Conservation (phyloP, 1,140 invertebrate genomes). For the Neodiprion virginianus region DNA sequence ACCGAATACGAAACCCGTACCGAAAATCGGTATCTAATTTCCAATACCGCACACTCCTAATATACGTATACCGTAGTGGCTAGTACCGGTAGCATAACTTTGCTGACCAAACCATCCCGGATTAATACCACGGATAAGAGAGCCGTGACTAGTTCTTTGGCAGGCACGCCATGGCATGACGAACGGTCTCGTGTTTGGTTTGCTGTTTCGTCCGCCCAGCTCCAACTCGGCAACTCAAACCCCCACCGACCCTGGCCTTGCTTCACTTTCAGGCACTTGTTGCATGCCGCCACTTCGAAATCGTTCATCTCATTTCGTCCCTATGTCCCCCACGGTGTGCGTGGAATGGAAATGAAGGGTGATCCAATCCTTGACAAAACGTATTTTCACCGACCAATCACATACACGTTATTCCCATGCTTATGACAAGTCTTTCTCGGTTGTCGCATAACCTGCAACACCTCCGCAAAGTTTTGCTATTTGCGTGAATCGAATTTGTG, state of each 20-base stretch:
- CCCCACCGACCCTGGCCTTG: conserved; percentile 36
- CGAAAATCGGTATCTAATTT: too few relatives aligned
- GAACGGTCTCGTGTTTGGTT: conserved; percentile 25
- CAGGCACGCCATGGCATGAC: conserved; percentile 22
- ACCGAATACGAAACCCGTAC: too few relatives aligned
- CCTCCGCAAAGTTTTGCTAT: too few relatives aligned
- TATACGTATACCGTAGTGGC: background rate
- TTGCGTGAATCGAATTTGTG: too few relatives aligned
- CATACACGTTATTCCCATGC: background rate
- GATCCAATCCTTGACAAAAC: conserved; percentile 5
- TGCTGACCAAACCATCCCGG: conserved; percentile 6
- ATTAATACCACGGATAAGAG: background rate
- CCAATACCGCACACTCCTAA: background rate
- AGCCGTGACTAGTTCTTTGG: background rate
- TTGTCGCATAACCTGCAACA: too few relatives aligned
- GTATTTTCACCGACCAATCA: background rate
- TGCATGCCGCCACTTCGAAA: conserved; percentile 27
- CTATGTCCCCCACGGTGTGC: background rate
- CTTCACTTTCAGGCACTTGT: conserved; percentile 41
- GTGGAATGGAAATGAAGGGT: background rate
- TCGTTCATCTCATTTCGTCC: too few relatives aligned
- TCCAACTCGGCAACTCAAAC: conserved; percentile 27
- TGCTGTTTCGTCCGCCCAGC: conserved; percentile 15
- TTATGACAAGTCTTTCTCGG: too few relatives aligned
- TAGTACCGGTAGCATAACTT: background rate